These are phyloP conservation scores for Labeo calbasu DNA, from an alignment of 2,797 vertebrate genomes.

Conservation along the genomic window DNA sequence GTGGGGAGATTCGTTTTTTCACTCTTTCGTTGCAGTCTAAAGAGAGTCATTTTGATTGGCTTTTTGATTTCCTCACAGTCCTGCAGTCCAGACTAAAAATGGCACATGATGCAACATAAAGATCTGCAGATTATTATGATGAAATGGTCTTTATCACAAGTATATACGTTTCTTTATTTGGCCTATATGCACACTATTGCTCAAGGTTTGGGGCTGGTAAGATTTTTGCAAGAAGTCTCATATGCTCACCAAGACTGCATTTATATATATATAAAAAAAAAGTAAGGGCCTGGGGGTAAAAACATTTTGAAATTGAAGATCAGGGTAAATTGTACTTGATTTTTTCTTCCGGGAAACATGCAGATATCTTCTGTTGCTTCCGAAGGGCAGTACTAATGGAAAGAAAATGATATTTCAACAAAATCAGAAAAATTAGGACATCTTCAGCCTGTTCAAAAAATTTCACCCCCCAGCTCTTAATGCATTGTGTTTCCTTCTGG, in stretches of 20 bases:
- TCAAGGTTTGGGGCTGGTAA: background rate
- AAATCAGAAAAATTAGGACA: no score
- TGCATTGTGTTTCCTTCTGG: no score
- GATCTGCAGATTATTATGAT: background rate
- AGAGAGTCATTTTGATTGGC: background rate
- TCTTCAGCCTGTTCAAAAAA: no score
- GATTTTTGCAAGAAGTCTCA: background rate
- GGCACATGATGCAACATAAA: background rate
- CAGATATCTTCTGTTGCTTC: no score
- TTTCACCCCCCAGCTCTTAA: no score
- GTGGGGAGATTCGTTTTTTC: background rate
- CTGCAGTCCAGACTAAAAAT: background rate
- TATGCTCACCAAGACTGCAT: background rate
- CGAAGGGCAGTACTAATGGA: no score
- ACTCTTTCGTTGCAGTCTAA: background rate
- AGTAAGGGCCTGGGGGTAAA: no score
- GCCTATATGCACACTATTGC: background rate
- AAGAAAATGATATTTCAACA: no score
- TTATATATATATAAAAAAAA: background rate
- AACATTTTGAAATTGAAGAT: no score
- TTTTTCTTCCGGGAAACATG: no score
- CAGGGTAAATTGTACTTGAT: no score
- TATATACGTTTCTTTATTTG: background rate
- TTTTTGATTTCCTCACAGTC: constrained; percentile 4
- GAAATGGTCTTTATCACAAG: background rate